These are phyloP conservation scores for Channa striata DNA, from an alignment of 2,797 vertebrate genomes.

Conservation along the genomic window DNA sequence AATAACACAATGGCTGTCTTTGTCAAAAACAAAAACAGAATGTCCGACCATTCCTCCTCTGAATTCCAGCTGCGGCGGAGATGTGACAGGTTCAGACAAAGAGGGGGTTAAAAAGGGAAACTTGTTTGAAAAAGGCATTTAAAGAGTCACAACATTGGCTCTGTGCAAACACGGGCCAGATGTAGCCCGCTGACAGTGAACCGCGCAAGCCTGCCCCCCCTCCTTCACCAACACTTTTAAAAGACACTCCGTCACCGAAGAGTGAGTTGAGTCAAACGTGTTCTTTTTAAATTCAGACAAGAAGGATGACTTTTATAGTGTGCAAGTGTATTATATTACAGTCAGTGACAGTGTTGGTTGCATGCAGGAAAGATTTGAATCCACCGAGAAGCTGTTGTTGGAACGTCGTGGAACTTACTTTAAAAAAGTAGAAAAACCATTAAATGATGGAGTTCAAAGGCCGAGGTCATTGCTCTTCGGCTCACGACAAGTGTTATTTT, in stretches of 20 bases:
- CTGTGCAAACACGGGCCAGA: slow-evolving; percentile 76
- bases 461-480: slow-evolving; percentile 61
- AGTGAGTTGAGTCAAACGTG: slow-evolving; percentile 53
- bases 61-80: background rate
- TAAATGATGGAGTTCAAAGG: slow-evolving; percentile 67
- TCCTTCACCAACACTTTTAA: slow-evolving; percentile 64
- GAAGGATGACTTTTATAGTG: no score
- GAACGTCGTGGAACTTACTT: slow-evolving; percentile 36
- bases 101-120: slow-evolving; percentile 52
- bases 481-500: slow-evolving; percentile 69
- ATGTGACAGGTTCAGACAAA: slow-evolving; percentile 48
- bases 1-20: slow-evolving; percentile 79
- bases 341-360: background rate
- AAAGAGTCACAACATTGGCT: slow-evolving; percentile 65
- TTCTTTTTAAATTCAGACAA: slow-evolving; percentile 57
- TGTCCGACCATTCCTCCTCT: slow-evolving; percentile 45
- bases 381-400: background rate
- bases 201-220: slow-evolving; percentile 27
- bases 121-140: slow-evolving; percentile 53
- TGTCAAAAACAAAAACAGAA: slow-evolving; percentile 80
- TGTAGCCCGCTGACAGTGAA: slow-evolving; percentile 59
- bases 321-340: slow-evolving; percentile 7
- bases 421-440: slow-evolving; percentile 56
- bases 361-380: slow-evolving; percentile 4
- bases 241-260: slow-evolving; percentile 24